Evolutionary conservation across 2,797 vertebrate genomes (phyloP).

Genomic region (Parotocinclus haroldoi): DNA sequence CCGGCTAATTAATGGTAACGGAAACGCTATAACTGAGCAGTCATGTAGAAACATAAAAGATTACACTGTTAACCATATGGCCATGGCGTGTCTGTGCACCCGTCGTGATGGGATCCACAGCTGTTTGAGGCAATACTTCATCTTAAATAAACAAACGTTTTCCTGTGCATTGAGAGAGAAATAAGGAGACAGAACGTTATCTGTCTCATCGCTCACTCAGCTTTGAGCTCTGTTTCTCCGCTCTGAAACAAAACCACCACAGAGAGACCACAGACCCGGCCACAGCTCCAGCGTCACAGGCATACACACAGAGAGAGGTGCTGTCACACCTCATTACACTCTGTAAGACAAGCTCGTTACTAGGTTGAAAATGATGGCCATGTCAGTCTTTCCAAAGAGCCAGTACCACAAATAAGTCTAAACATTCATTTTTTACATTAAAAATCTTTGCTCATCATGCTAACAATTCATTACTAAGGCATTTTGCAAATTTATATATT

Average conservation of each 20-base stretch:
- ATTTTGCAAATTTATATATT: too few species aligned
- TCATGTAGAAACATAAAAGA: too few species aligned
- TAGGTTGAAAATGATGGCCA: too few species aligned
- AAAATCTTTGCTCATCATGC: too few species aligned
- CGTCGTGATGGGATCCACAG: constrained; percentile 34
- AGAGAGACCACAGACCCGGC: constrained; percentile 67
- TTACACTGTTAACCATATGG: too few species aligned
- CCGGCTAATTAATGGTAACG: too few species aligned
- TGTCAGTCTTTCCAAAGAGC: too few species aligned
- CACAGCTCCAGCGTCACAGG: constrained; percentile 58
- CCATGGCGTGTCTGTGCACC: not conserved
- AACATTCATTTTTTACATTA: too few species aligned
- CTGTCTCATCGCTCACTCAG: constrained; percentile 48
- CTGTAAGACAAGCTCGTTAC: too few species aligned
- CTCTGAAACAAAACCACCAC: constrained; percentile 75
- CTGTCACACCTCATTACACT: constrained; percentile 17
- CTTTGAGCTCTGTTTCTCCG: constrained; percentile 66
- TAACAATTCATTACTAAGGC: too few species aligned
- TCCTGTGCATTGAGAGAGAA: constrained; percentile 60
- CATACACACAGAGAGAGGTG: constrained; percentile 22
- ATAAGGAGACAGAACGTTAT: constrained; percentile 55
- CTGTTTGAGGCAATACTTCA: constrained; percentile 39
- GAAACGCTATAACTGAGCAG: too few species aligned
- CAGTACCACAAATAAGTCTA: too few species aligned
- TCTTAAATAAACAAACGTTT: constrained; percentile 52